These are phyloP conservation scores for Trochalopteron elliotii DNA, from an alignment of 2,113 vertebrate species.

Conservation along the genomic window DNA sequence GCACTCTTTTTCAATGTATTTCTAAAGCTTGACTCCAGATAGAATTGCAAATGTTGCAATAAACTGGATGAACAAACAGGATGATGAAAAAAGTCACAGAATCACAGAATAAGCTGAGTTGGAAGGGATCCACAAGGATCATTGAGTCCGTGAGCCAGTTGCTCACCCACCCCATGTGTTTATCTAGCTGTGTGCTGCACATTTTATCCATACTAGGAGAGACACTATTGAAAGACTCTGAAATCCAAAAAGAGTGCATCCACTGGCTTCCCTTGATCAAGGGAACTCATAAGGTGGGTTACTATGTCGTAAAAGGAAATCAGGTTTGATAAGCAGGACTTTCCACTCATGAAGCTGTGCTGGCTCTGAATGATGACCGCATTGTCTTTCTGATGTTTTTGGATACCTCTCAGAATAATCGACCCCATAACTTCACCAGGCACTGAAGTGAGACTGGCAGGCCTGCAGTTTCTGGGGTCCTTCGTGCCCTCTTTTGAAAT, in stretches of 20 bases:
- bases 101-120: background rate
- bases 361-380: background rate
- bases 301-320: background rate
- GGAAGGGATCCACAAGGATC: background rate
- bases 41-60: background rate
- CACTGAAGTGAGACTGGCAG: too few species aligned
- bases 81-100: background rate
- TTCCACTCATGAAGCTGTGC: background rate
- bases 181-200: background rate
- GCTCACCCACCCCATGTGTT: background rate
- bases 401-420: accelerated
- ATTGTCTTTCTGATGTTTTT: background rate
- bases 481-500: background rate
- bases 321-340: background rate
- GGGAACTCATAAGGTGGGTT: background rate
- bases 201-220: background rate
- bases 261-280: background rate
- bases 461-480: background rate
- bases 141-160: accelerated
- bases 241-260: background rate
- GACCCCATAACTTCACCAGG: background rate
- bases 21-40: background rate
- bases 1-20: background rate
- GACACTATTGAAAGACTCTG: background rate
- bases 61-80: background rate